Base-by-base conservation (phyloP, 2,888 invertebrate genomes). In the Stenodema calcarata region DNA sequence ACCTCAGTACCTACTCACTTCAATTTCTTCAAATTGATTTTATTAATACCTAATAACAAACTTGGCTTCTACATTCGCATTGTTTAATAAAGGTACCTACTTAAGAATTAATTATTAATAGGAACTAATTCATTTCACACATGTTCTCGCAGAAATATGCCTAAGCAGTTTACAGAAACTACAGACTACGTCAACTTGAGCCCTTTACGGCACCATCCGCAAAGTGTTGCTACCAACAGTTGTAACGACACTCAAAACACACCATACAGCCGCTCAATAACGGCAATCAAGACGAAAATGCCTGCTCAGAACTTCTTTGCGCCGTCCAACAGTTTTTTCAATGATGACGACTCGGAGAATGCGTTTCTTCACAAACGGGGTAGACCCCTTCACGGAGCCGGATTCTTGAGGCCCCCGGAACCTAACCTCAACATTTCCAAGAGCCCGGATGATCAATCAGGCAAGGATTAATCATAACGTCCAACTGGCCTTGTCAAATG, bases 121-220 rank as follows among this genome's bases (percentile, higher is more conserved):
- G 35, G 2, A 4, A 35, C 35, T 7, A 35, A 7, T 35, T 4
- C 4, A 35, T 35, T 4, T 35, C 2, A 35, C 2, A 35, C 23
- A 50, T 50, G 11, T 2, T 11, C 18, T 30, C 41, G 9, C 80
- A 82, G 82, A 70, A 3, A 35, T n/a, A 11, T 12, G 18, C 11
- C 12, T 6, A 62, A 27, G 42, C 82, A 41, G 62, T 82, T 69
- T 70, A 82, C 82, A 0, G 82, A 82, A 44, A 6, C 82, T 6
- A 42, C 41, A 6, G 82, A 82, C 42, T 82, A 82, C 42, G 82
- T 82, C 42, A 81, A 81, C 18, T 30, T 81, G 30, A 23, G 30
- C 47, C 54, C 78, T 23, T 12, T 44, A 1, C 47, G 42, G 7
- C 0, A 75, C 41, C 75, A 1, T 0, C 35, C 35, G 2, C 16